Conservation (phyloP, 1,140 invertebrate genomes). For the Drosophila mauritiana region DNA sequence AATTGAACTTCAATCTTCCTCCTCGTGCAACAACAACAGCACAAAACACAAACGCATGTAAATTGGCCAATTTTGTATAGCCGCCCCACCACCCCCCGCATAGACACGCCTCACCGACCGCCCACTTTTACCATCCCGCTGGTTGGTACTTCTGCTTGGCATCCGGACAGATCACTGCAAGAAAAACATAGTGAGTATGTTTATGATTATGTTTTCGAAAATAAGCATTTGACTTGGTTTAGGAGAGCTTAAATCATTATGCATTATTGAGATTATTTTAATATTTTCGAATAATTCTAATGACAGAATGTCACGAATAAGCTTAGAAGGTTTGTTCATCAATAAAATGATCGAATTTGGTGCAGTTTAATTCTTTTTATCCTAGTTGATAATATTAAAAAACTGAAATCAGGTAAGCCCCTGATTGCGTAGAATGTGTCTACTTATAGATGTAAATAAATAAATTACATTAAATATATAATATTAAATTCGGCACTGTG, state of each 20-base stretch:
- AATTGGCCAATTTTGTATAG: slow-evolving; percentile 74
- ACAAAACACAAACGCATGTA: slow-evolving; percentile 74
- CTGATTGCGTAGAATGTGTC: too few species aligned
- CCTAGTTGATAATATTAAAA: too few species aligned
- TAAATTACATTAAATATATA: background rate
- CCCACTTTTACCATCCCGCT: background rate
- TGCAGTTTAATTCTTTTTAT: too few species aligned
- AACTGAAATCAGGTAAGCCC: too few species aligned
- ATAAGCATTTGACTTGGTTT: too few species aligned
- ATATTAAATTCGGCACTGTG: background rate
- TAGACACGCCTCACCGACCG: slow-evolving; percentile 16
- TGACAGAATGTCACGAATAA: too few species aligned
- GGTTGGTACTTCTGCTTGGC: slow-evolving; percentile 15
- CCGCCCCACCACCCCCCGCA: slow-evolving; percentile 37
- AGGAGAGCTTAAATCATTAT: too few species aligned
- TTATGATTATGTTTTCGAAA: too few species aligned
- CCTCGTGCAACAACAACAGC: slow-evolving; percentile 30
- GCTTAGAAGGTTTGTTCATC: too few species aligned
- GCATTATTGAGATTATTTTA: too few species aligned
- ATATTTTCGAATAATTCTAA: too few species aligned
- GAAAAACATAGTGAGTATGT: background rate
- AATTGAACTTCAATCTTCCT: slow-evolving; percentile 72
- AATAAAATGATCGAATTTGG: too few species aligned
- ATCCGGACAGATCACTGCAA: slow-evolving; percentile 2
- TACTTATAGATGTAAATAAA: background rate